These are phyloP conservation scores for Lamellibrachia luymesi DNA, from an alignment of 1,140 invertebrate species.

Conservation along the genomic window DNA sequence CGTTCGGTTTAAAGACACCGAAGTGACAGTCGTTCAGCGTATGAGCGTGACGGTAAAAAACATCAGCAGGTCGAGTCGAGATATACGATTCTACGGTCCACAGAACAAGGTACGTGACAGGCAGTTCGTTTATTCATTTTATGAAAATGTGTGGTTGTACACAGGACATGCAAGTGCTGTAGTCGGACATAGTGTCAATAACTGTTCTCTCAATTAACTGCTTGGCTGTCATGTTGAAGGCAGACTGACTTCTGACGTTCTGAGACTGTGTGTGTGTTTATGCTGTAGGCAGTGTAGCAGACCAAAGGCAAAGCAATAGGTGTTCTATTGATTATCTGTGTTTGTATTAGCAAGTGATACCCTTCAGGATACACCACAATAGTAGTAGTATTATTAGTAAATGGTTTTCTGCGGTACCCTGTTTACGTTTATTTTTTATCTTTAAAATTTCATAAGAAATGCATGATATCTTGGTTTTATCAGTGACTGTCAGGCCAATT, in stretches of 20 bases:
- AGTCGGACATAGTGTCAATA: background rate
- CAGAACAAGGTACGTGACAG: conserved; percentile 43
- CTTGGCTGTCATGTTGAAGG: background rate
- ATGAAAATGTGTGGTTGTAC: background rate
- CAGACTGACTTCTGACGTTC: background rate
- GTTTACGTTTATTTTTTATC: too few species aligned
- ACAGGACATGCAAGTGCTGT: background rate
- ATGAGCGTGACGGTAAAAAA: conserved; percentile 51
- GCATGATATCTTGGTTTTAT: too few species aligned
- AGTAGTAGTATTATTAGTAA: too few species aligned
- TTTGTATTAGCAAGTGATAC: too few species aligned
- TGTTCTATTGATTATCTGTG: too few species aligned
- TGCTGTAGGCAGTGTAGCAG: background rate
- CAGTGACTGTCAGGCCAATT: too few species aligned
- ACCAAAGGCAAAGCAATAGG: background rate
- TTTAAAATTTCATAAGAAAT: too few species aligned
- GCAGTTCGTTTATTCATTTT: background rate
- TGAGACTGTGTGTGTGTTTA: too few species aligned
- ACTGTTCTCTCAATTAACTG: background rate
- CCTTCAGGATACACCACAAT: too few species aligned
- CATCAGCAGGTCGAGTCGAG: conserved; percentile 47
- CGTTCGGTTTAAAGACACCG: conserved; percentile 48
- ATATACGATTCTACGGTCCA: conserved; percentile 50
- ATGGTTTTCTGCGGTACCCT: too few species aligned
- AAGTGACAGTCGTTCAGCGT: conserved; percentile 39